Percentiles rank a stretch among this genome's conserved stretches.
Evolutionary conservation across 2,113 vertebrate species (phyloP).

Genomic region (Excalfactoria chinensis): DNA sequence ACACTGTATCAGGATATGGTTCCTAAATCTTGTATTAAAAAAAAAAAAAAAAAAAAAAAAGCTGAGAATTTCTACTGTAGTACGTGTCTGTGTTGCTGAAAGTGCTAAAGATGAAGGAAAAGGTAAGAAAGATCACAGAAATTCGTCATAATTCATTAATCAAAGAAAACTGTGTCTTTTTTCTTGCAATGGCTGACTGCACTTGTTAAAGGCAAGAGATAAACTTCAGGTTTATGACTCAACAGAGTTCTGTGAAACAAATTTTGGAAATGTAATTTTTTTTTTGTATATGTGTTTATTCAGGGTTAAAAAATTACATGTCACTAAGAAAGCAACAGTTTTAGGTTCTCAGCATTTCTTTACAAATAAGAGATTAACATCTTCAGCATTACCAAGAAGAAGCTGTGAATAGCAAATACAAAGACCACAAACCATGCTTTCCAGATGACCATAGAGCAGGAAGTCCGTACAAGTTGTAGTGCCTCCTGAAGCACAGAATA

Average conservation of each 20-base stretch:
- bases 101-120: background rate
- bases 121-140: background rate
- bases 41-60: no score
- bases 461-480: background rate
- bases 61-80: background rate
- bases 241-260: background rate
- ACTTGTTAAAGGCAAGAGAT: background rate
- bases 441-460: background rate
- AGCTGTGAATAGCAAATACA: background rate
- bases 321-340: background rate
- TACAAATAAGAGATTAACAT: background rate
- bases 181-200: background rate
- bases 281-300: background rate
- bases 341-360: background rate
- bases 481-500: background rate
- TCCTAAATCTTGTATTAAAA: background rate
- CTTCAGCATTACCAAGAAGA: background rate
- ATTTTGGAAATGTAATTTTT: background rate
- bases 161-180: background rate
- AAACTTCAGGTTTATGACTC: background rate
- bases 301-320: background rate
- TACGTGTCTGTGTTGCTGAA: background rate
- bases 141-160: background rate
- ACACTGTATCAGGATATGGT: background rate
- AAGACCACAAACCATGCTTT: constrained; percentile 17